Conservation (phyloP, 2,113 vertebrate species). For the Penelope pileata region DNA sequence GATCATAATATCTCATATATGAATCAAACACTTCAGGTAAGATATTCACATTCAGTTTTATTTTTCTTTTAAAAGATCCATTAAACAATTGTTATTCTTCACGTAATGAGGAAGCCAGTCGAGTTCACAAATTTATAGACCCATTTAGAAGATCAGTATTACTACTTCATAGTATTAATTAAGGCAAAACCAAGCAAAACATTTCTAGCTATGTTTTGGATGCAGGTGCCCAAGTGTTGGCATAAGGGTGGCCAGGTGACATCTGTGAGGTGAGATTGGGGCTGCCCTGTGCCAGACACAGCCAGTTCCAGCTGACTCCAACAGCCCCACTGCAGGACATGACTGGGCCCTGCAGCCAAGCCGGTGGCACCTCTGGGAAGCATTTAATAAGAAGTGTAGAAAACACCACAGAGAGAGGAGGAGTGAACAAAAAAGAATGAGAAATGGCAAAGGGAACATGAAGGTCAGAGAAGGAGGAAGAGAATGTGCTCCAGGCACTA, state of each 20-base stretch:
- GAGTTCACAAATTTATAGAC: not conserved
- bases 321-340: accelerated
- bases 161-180: not conserved
- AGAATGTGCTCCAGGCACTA: not conserved
- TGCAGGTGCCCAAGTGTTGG: accelerated
- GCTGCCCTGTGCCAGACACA: accelerated
- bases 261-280: no score
- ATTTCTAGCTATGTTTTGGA: accelerated
- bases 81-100: not conserved
- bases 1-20: not conserved
- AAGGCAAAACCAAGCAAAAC: not conserved
- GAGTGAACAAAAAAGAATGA: no score
- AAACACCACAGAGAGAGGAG: no score
- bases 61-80: not conserved
- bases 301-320: accelerated
- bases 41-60: not conserved
- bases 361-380: no score
- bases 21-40: not conserved
- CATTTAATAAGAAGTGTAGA: no score
- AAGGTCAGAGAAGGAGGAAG: not conserved
- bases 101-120: not conserved
- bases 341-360: not conserved
- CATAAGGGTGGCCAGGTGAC: not conserved
- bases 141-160: not conserved
- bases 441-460: not conserved